These are phyloP conservation scores for Alviniconcha marisindica DNA, from an alignment of 1,140 invertebrate genomes.

Conservation along the genomic window DNA sequence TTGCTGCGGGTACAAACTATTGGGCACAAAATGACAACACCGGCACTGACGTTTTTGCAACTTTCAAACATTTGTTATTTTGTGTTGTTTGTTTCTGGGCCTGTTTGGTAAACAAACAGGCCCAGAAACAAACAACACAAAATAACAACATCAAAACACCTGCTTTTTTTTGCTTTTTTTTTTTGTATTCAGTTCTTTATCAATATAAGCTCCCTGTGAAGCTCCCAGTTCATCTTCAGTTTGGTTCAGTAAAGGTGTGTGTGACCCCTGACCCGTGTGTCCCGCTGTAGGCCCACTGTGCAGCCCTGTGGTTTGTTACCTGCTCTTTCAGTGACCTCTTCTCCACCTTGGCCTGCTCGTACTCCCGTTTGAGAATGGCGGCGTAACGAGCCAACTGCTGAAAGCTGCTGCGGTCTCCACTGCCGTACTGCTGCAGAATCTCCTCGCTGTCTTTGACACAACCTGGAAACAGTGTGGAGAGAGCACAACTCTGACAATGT, in stretches of 20 bases:
- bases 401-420: constrained; percentile 38
- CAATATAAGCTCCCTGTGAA: neutral
- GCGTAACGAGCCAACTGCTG: constrained; percentile 53
- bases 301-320: constrained; percentile 12
- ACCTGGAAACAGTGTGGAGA: constrained; percentile 51
- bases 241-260: neutral
- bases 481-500: too few relatives aligned
- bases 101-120: too few relatives aligned
- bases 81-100: too few relatives aligned
- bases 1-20: too few relatives aligned
- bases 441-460: constrained; percentile 52
- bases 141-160: too few relatives aligned
- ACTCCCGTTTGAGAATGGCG: constrained; percentile 57
- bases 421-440: constrained; percentile 47
- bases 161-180: too few relatives aligned
- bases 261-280: neutral
- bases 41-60: too few relatives aligned
- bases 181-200: too few relatives aligned
- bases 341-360: constrained; percentile 53
- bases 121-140: too few relatives aligned
- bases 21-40: too few relatives aligned
- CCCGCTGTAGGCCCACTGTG: neutral
- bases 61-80: too few relatives aligned
- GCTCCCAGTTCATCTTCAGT: neutral
- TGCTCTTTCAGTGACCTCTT: constrained; percentile 55